A percentile compares a stretch with the other conserved stretches of the same genome.
Evolutionary conservation across 2,888 invertebrate genomes (phyloP).

Genomic region (Dryobota labecula): DNA sequence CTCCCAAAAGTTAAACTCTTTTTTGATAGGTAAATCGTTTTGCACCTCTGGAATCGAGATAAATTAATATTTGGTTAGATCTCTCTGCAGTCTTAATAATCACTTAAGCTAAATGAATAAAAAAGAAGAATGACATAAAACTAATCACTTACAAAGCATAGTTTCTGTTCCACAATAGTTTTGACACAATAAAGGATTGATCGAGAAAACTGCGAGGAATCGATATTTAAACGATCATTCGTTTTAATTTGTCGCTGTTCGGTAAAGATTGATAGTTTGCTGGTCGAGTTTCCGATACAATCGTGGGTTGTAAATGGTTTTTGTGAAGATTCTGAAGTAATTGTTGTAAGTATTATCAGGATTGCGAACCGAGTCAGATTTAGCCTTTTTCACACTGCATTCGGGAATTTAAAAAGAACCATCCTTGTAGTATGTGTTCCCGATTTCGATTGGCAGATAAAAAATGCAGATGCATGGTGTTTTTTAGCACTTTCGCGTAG

Average conservation of each 20-base stretch:
- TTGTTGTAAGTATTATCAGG: conserved; percentile 5
- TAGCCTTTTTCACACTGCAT: not conserved
- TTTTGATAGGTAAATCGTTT: not conserved
- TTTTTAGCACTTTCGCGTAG: not conserved
- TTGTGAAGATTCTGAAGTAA: conserved; percentile 8
- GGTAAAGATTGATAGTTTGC: conserved; percentile 53
- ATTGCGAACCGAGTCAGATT: not conserved
- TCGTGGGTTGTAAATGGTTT: conserved; percentile 41
- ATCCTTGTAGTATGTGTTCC: not conserved
- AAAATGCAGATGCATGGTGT: no score
- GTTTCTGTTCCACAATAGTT: conserved; percentile 52
- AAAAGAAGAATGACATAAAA: conserved; percentile 36
- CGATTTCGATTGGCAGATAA: not conserved
- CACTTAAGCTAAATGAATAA: not conserved
- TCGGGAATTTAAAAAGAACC: not conserved
- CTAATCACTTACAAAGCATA: conserved; percentile 30
- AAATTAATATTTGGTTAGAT: not conserved
- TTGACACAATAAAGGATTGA: conserved; percentile 65
- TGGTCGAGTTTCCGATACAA: conserved; percentile 19
- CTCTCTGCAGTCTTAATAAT: not conserved
- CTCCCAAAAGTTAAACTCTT: not conserved
- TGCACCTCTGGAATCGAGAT: not conserved
- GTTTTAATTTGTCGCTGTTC: conserved; percentile 60
- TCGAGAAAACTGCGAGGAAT: conserved; percentile 49
- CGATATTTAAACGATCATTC: conserved; percentile 63